A percentile compares a stretch with the other conserved stretches of the same genome.
phyloP scores from a whole-genome alignment of 1,140 invertebrate genomes.

The Zaprionus lachaisei region DNA sequence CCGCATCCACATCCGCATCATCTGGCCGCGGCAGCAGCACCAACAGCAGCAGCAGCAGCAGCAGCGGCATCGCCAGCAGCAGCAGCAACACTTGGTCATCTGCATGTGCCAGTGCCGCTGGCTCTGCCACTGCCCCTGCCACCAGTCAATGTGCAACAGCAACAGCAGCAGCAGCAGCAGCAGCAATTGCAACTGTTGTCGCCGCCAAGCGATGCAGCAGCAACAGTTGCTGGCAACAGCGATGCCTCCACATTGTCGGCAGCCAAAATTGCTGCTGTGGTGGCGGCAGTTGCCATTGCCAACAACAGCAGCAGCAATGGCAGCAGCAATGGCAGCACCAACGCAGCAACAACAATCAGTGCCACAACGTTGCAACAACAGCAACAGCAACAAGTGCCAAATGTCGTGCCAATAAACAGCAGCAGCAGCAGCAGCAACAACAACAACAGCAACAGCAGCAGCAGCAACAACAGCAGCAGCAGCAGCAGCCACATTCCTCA shows the following conservation, averaged over 20 bases:
- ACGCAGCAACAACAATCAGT: slow-evolving; percentile 47
- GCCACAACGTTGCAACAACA: slow-evolving; percentile 57
- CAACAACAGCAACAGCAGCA: slow-evolving; percentile 24
- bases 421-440: slow-evolving; percentile 17
- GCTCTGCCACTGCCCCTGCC: slow-evolving; percentile 52
- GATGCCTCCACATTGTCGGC: slow-evolving; percentile 11
- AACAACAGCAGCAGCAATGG: slow-evolving; percentile 28
- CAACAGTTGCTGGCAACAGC: slow-evolving; percentile 64
- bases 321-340: slow-evolving; percentile 20
- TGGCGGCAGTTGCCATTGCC: slow-evolving; percentile 40
- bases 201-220: slow-evolving; percentile 21
- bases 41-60: slow-evolving; percentile 43
- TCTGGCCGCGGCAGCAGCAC: slow-evolving; percentile 32
- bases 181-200: slow-evolving; percentile 20
- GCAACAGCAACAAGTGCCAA: slow-evolving; percentile 54
- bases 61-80: slow-evolving; percentile 15
- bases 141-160: slow-evolving; percentile 23
- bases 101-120: slow-evolving; percentile 57
- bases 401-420: slow-evolving; percentile 31
- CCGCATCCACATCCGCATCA: slow-evolving; percentile 49
- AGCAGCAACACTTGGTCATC: slow-evolving; percentile 68
- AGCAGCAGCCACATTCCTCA: slow-evolving; percentile 26
- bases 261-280: slow-evolving; percentile 46
- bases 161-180: slow-evolving; percentile 25
- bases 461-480: slow-evolving; percentile 11